Conservation (phyloP, 1,140 invertebrate genomes). For the Diabrotica virgifera region DNA sequence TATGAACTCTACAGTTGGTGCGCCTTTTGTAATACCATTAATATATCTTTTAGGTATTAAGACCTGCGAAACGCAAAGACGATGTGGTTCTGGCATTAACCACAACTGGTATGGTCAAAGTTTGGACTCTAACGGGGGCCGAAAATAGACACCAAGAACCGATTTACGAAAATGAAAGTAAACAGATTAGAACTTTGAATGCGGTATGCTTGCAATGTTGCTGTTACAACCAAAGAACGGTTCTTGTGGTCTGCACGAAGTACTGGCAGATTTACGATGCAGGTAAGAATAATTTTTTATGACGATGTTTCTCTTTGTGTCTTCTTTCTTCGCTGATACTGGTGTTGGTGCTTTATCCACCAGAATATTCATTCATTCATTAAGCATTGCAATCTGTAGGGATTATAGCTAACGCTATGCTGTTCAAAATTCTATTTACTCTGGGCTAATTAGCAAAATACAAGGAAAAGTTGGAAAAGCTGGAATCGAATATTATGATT, state of each 20-base stretch:
- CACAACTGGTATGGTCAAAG: conserved; percentile 95
- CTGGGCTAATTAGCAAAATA: too few species aligned
- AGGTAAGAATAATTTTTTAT: conserved; percentile 44
- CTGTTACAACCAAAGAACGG: conserved; percentile 91
- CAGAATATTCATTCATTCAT: too few species aligned
- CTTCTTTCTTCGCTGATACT: too few species aligned
- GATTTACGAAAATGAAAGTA: conserved; percentile 96
- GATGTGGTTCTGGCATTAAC: conserved; percentile 95
- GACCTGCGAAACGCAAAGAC: conserved; percentile 87
- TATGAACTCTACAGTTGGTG: too few species aligned
- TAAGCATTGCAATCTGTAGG: too few species aligned
- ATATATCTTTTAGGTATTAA: conserved; percentile 57
- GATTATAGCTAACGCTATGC: too few species aligned
- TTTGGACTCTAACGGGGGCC: conserved; percentile 90
- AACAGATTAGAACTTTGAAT: conserved; percentile 92
- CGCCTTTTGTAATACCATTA: too few species aligned
- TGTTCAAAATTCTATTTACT: too few species aligned
- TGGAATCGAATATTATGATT: too few species aligned
- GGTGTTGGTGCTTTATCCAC: too few species aligned
- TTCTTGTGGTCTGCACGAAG: conserved; percentile 93
- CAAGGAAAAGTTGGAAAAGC: too few species aligned
- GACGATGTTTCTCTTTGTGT: too few species aligned
- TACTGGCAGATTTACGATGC: conserved; percentile 93
- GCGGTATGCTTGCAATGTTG: conserved; percentile 92
- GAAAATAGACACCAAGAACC: conserved; percentile 85